These are phyloP conservation scores for Neoitamus cyanurus DNA, from an alignment of 2,888 invertebrate species.

Conservation along the genomic window DNA sequence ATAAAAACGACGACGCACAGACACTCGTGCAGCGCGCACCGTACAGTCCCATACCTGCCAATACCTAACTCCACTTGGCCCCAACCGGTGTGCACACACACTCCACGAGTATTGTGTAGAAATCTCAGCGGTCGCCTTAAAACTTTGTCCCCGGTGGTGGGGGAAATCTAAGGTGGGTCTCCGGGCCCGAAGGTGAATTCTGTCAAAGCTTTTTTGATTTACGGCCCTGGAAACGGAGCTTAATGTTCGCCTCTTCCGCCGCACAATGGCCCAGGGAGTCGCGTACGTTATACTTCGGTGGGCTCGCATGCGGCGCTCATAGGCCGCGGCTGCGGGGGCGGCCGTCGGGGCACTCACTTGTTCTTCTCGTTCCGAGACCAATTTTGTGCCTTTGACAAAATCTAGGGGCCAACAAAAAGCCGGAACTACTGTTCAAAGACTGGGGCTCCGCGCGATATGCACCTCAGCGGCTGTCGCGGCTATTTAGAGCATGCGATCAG, in stretches of 20 bases:
- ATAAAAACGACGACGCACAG: slow-evolving; percentile 10
- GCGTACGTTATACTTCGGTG: slow-evolving; percentile 2
- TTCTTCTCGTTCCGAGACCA: slow-evolving; percentile 39
- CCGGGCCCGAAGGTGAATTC: slow-evolving; percentile 11
- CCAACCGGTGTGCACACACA: background rate
- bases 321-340: background rate
- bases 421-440: slow-evolving; percentile 67
- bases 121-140: slow-evolving; percentile 30
- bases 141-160: background rate
- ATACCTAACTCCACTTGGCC: background rate
- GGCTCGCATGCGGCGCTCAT: background rate
- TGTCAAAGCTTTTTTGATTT: slow-evolving; percentile 44
- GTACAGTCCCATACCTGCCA: slow-evolving; percentile 1
- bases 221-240: slow-evolving; percentile 19
- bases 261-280: slow-evolving; percentile 1
- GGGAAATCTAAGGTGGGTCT: slow-evolving; percentile 34
- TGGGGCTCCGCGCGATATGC: slow-evolving; percentile 54
- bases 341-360: background rate
- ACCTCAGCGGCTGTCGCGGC: slow-evolving; percentile 52
- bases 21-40: background rate
- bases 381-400: slow-evolving; percentile 23
- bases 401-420: slow-evolving; percentile 59
- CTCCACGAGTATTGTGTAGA: background rate
- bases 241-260: slow-evolving; percentile 27
- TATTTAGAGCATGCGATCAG: slow-evolving; percentile 50